phyloP scores from a whole-genome alignment of 2,888 invertebrate species.

The Augiades crinisus region DNA sequence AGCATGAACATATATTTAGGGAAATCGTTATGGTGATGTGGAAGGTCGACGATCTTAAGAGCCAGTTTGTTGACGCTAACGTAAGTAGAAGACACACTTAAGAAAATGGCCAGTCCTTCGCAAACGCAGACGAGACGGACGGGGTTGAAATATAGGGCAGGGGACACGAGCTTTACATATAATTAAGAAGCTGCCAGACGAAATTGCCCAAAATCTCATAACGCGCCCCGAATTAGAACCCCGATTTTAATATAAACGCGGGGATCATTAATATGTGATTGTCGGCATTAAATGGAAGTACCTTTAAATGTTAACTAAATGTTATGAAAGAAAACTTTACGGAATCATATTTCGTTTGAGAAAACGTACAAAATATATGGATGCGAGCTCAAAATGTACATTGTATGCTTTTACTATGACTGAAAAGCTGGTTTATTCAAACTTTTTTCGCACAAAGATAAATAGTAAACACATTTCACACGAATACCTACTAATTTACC shows the following conservation, averaged over 20 bases:
- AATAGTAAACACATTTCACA: not conserved
- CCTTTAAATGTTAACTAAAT: not conserved
- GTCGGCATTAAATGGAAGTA: not conserved
- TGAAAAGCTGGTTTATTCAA: constrained; percentile 6
- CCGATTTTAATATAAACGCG: constrained; percentile 9
- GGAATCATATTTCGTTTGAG: not conserved
- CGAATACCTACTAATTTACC: not conserved
- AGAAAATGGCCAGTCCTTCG: constrained; percentile 9
- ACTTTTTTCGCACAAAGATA: not conserved
- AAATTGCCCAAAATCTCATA: constrained; percentile 20
- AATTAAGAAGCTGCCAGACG: constrained; percentile 20
- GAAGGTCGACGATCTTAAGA: constrained; percentile 6
- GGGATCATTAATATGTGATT: constrained; percentile 7
- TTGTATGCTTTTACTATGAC: not conserved
- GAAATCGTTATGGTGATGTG: not conserved
- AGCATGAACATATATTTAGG: not conserved
- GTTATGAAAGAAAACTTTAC: not conserved
- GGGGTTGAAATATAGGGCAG: constrained; percentile 15
- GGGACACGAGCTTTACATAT: constrained; percentile 25
- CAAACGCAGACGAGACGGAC: constrained; percentile 9
- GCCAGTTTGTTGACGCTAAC: constrained; percentile 13
- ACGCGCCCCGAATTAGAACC: constrained; percentile 20
- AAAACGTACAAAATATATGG: not conserved
- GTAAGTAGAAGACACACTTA: constrained; percentile 8
- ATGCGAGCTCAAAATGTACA: not conserved